These are phyloP conservation scores for Egretta garzetta DNA, from an alignment of 2,113 vertebrate species.

Conservation along the genomic window DNA sequence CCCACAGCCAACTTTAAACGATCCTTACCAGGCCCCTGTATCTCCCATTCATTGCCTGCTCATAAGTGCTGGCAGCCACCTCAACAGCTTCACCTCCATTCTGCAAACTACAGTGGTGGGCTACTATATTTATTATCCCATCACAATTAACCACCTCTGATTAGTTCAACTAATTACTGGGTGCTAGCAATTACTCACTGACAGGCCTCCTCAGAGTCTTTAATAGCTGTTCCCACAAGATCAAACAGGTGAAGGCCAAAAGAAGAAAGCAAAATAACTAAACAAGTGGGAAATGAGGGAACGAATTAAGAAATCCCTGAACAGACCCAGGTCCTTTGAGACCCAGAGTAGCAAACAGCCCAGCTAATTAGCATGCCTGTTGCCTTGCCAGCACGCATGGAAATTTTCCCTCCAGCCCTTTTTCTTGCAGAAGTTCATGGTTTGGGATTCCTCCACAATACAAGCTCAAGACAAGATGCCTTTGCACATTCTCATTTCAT, in stretches of 20 bases:
- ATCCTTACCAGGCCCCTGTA: background rate
- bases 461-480: background rate
- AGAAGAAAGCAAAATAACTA: slow-evolving; percentile 48
- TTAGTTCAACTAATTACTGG: slow-evolving; percentile 61
- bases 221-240: slow-evolving; percentile 50
- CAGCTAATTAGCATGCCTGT: slow-evolving; percentile 31
- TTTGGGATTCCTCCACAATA: background rate
- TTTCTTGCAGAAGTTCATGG: slow-evolving; percentile 11
- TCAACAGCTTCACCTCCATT: background rate
- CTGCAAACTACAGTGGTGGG: background rate
- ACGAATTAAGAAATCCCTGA: slow-evolving; percentile 58
- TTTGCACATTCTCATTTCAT: background rate
- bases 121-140: slow-evolving; percentile 39
- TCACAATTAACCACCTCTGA: slow-evolving; percentile 56
- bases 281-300: slow-evolving; percentile 51
- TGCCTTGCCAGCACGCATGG: slow-evolving; percentile 2
- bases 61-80: background rate
- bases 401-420: slow-evolving; percentile 13
- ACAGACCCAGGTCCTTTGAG: slow-evolving; percentile 16
- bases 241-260: slow-evolving; percentile 60
- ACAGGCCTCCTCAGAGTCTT: slow-evolving; percentile 20
- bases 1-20: background rate
- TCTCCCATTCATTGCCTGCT: background rate
- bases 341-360: slow-evolving; percentile 31
- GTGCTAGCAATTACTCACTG: slow-evolving; percentile 53